Conservation (phyloP, 2,113 vertebrate species). For the Aptenodytes forsteri region DNA sequence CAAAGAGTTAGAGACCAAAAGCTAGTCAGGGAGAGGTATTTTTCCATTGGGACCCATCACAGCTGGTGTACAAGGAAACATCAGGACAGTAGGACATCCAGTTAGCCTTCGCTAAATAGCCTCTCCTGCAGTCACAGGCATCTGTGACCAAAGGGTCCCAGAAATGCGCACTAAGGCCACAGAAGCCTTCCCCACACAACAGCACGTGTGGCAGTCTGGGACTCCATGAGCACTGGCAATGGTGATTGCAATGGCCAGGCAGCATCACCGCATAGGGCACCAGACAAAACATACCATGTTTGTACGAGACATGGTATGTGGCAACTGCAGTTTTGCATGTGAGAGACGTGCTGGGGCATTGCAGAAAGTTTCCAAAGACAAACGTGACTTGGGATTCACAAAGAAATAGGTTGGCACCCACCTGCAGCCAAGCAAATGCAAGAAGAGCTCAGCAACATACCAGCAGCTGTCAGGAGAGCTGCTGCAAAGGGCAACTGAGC, state of each 20-base stretch:
- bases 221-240: not conserved
- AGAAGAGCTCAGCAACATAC: not conserved
- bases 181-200: not conserved
- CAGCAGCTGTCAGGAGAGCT: not conserved
- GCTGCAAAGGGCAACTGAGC: not conserved
- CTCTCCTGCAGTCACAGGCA: not conserved
- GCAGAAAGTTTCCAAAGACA: not conserved
- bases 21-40: not conserved
- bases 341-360: not conserved
- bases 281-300: not conserved
- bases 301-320: rapidly evolving
- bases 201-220: rapidly evolving
- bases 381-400: not conserved
- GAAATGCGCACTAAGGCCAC: not conserved
- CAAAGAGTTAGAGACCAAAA: not conserved
- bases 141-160: not conserved
- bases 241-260: not conserved
- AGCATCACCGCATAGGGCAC: not conserved
- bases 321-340: rapidly evolving
- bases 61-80: not conserved
- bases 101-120: not conserved
- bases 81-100: not conserved
- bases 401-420: not conserved
- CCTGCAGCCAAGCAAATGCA: not conserved
- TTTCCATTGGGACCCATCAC: not conserved